phyloP scores from a whole-genome alignment of 2,888 invertebrate species.

The Myopa tessellatipennis region DNA sequence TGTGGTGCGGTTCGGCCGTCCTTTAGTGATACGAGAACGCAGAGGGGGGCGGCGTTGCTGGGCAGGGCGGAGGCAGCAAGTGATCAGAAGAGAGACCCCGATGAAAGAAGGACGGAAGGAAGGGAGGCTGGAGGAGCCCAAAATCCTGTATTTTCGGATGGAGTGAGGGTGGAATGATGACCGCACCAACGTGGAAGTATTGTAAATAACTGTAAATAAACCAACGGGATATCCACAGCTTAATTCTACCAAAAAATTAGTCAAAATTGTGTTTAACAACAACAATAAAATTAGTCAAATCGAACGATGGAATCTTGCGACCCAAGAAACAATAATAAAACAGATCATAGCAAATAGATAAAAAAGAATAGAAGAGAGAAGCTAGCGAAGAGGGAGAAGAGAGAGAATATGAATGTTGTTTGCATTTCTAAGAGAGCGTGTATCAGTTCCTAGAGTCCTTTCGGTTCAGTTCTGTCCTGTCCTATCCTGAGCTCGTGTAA shows the following conservation, averaged over 20 bases:
- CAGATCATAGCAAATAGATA: conserved; percentile 11
- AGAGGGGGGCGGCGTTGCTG: conserved; percentile 45
- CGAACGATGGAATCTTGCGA: background rate
- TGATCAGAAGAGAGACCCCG: background rate
- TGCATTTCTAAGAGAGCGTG: conserved; percentile 46
- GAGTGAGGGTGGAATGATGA: background rate
- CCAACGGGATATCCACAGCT: background rate
- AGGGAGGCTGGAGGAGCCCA: conserved; percentile 6
- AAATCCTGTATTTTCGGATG: background rate
- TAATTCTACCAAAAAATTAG: conserved; percentile 22
- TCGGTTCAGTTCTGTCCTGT: conserved; percentile 35
- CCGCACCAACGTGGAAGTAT: background rate
- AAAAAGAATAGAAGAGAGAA: no score
- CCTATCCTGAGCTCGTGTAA: conserved; percentile 1
- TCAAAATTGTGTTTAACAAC: conserved; percentile 25
- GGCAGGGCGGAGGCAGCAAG: conserved; percentile 23
- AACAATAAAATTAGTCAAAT: conserved; percentile 14
- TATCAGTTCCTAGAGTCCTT: conserved; percentile 51
- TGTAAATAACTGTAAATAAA: conserved; percentile 37
- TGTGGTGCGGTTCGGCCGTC: conserved; percentile 66
- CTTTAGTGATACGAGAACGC: conserved; percentile 64
- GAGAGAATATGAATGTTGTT: background rate
- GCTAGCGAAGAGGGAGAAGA: no score
- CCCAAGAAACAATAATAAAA: background rate
- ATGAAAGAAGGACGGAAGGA: background rate